These are phyloP conservation scores for Sebastes iracundus DNA, from an alignment of 2,797 vertebrate species.

Conservation along the genomic window DNA sequence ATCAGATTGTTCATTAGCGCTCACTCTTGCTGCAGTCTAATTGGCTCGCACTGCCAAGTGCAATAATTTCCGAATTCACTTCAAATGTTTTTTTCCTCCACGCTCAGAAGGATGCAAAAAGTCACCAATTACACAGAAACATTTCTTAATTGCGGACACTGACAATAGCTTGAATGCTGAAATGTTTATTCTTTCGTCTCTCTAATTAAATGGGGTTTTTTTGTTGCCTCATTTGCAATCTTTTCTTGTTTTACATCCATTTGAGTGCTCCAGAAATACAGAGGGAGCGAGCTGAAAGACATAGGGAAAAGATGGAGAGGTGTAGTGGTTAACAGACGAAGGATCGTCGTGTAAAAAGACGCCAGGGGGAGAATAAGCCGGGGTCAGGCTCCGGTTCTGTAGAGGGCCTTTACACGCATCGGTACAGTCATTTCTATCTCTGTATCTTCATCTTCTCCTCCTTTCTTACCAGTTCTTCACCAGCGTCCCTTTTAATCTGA, in stretches of 20 bases:
- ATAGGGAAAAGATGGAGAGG: constrained; percentile 6
- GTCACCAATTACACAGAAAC: constrained; percentile 54
- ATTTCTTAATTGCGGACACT: constrained; percentile 49
- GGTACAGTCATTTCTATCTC: background rate
- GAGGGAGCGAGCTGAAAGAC: background rate
- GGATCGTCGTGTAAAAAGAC: constrained; percentile 26
- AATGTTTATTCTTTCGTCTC: constrained; percentile 58
- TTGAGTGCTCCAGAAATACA: constrained; percentile 13
- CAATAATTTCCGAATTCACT: constrained; percentile 43
- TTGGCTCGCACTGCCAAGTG: constrained; percentile 47
- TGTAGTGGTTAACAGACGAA: constrained; percentile 42
- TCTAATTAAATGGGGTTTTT: constrained; percentile 15
- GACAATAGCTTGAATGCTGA: constrained; percentile 44
- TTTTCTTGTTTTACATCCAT: constrained; percentile 35
- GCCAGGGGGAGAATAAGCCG: background rate
- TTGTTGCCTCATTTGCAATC: constrained; percentile 31
- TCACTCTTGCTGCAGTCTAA: constrained; percentile 47
- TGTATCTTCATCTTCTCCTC: background rate
- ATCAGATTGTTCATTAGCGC: constrained; percentile 54
- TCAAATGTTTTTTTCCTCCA: constrained; percentile 42
- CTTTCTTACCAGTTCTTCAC: constrained; percentile 9
- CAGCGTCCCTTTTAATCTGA: constrained; percentile 43
- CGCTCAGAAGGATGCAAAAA: constrained; percentile 52
- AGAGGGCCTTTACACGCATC: background rate
- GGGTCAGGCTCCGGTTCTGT: background rate